These are phyloP conservation scores for Globodera ellingtonae DNA, from an alignment of 1,140 invertebrate species.

Conservation along the genomic window DNA sequence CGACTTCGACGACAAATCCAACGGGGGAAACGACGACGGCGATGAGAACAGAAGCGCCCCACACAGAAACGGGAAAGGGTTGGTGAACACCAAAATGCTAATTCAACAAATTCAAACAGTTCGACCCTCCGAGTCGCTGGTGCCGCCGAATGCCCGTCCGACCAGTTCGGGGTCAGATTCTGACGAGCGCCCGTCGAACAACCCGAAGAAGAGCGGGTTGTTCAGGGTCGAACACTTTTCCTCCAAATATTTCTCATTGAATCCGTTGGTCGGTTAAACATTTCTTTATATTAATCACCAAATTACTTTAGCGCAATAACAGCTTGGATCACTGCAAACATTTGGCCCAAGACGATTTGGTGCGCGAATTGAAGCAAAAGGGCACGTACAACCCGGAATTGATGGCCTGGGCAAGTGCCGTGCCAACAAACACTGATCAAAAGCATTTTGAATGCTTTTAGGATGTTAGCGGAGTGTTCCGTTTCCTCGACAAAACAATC, in stretches of 20 bases:
- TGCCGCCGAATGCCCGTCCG: neutral
- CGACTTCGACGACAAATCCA: neutral
- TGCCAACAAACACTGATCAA: neutral
- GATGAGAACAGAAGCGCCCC: neutral
- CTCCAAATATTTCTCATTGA: slow-evolving; percentile 3
- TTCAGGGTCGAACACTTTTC: slow-evolving; percentile 2
- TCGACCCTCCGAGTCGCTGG: neutral
- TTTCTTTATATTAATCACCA: neutral
- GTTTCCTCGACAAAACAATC: slow-evolving; percentile 63
- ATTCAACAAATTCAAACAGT: neutral
- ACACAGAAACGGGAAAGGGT: neutral
- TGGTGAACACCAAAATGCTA: no score
- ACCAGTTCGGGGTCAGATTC: neutral
- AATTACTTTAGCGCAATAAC: slow-evolving; percentile 39
- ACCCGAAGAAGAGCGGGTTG: neutral
- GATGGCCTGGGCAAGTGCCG: slow-evolving; percentile 55
- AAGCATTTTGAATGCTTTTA: neutral
- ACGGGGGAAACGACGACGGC: neutral
- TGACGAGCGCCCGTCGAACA: slow-evolving; percentile 1
- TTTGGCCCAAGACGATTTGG: slow-evolving; percentile 57
- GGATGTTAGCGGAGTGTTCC: slow-evolving; percentile 60
- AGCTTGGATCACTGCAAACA: slow-evolving; percentile 59
- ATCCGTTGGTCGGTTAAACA: neutral
- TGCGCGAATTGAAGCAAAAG: slow-evolving; percentile 61
- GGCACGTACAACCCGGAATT: slow-evolving; percentile 65